Evolutionary conservation across 2,888 invertebrate genomes (phyloP), one percentile per base, ranked within the genome.

Genomic region (Zhengitettix transpicula): DNA sequence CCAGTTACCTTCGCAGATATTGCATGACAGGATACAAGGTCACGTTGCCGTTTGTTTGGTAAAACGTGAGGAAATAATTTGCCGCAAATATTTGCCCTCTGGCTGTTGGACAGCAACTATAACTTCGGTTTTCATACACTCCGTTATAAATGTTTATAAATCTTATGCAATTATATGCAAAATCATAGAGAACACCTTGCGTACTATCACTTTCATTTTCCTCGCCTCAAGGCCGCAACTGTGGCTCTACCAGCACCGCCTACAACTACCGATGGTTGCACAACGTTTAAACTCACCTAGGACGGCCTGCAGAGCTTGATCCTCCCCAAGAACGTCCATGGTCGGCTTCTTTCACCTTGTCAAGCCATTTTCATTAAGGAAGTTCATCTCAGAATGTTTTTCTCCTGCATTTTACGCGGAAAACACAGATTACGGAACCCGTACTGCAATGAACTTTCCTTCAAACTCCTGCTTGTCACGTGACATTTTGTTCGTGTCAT

Each of bases 231-330:
- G 47, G 47, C n/a, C n/a, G 14, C 47, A 12, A 47, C 12, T 28
- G 28, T 28, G 28, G 28, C 28, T 28, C 14, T 14, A n/a, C 47
- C 47, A 47, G 47, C 47, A 47, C 47, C 47, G 47, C 47, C 47
- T 47, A 28, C 28, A 28, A 28, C 28, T 28, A 47, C 47, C 47
- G n/a, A 47, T n/a, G 14, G 47, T 47, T 28, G 28, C 28, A n/a
- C 47, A 47, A 47, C n/a, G n/a, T 14, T n/a, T 12, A 12, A n/a
- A 69, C 71, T 71, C 64, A 73, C 74, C 73, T 67, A 73, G 72
- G 68, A 72, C 73, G 67, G 73, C 73, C 70, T 73, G 73, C 68
- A 73, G 71, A 69, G 73, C 72, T 67, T 72, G 73, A 60, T 58
- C 60, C 67, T 73, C 73, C 67, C 65, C 65, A 51, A 65, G 61